Conservation (phyloP, 2,888 invertebrate genomes). For the Hedychridium roseum region DNA sequence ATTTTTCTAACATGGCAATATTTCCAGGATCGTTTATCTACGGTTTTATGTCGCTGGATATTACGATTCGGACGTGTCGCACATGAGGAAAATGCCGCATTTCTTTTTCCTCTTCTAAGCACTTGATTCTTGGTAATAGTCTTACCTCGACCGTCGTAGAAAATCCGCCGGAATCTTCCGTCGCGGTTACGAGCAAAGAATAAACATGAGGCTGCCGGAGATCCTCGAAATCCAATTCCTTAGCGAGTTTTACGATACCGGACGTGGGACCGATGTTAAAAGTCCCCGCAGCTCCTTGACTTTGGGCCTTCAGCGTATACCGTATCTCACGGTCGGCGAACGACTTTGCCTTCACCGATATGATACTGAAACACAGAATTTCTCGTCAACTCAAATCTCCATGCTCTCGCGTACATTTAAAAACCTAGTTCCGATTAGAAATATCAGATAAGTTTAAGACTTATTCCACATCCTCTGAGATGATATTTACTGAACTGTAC, state of each 20-base stretch:
- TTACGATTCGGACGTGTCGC: too few relatives aligned
- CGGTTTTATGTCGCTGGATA: too few relatives aligned
- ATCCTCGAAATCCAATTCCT: constrained; percentile 97
- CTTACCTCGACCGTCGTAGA: constrained; percentile 91
- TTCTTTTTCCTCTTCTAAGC: too few relatives aligned
- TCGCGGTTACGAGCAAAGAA: constrained; percentile 90
- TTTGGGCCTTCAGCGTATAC: constrained; percentile 94
- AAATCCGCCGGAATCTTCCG: constrained; percentile 97
- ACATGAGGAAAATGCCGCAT: too few relatives aligned
- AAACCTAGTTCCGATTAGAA: too few relatives aligned
- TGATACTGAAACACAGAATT: constrained; percentile 73
- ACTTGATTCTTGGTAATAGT: constrained; percentile 1
- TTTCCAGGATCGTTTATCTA: too few relatives aligned
- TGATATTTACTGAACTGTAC: too few relatives aligned
- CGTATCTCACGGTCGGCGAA: constrained; percentile 96
- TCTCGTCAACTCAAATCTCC: neutral
- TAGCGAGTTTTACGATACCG: constrained; percentile 94
- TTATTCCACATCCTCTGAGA: too few relatives aligned
- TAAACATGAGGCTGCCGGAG: constrained; percentile 93
- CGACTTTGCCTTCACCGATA: constrained; percentile 96
- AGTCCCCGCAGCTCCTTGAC: constrained; percentile 89
- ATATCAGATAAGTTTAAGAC: too few relatives aligned
- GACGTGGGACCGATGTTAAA: constrained; percentile 95
- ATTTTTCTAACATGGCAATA: too few relatives aligned
- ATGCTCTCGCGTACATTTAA: neutral